A percentile compares a stretch with the other conserved stretches of the same genome.
Conservation (phyloP, 1,140 invertebrate species). For the Cardiocondyla obscurior region DNA sequence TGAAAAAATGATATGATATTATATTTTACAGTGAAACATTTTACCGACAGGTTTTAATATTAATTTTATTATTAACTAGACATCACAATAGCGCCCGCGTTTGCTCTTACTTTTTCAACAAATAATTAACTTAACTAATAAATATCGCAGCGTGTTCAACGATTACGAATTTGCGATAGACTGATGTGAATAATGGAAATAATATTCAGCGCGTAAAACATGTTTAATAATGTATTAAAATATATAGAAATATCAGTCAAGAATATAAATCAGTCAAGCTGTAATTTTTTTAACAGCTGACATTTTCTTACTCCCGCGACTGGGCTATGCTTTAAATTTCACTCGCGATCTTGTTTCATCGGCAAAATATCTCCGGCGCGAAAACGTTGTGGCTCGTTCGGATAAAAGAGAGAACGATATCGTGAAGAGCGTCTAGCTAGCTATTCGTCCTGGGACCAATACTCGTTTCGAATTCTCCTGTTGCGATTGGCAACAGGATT, state of each 20-base stretch:
- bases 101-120: no score
- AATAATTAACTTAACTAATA: no score
- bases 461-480: constrained; percentile 66
- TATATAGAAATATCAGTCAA: no score
- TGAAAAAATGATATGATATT: not conserved
- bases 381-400: constrained; percentile 35
- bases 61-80: not conserved
- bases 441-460: constrained; percentile 66
- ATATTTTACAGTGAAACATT: not conserved
- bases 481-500: constrained; percentile 68
- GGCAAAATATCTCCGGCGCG: constrained; percentile 4
- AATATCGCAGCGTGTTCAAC: no score
- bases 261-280: no score
- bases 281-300: no score
- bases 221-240: no score
- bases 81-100: no score
- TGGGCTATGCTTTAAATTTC: not conserved
- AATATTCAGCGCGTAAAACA: no score
- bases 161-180: no score
- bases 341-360: not conserved
- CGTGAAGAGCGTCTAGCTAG: constrained; percentile 53
- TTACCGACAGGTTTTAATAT: not conserved
- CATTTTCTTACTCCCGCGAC: no score
- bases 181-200: no score
- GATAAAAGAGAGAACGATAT: constrained; percentile 59